phyloP scores from a whole-genome alignment of 2,888 invertebrate genomes.

The Chydorus sphaericus region DNA sequence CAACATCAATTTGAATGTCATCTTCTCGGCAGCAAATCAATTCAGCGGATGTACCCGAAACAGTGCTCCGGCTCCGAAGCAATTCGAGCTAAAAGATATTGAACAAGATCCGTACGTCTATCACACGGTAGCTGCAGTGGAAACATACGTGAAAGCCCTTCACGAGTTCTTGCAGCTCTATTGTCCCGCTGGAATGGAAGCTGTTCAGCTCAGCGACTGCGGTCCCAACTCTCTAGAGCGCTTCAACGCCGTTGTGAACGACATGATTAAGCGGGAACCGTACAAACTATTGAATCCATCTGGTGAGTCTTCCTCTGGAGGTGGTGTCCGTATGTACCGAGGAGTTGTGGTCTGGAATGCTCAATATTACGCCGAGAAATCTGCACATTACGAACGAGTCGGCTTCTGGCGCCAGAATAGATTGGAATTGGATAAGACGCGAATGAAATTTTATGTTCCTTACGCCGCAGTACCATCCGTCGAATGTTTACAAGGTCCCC shows the following conservation, averaged over 20 bases:
- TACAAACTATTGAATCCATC: background rate
- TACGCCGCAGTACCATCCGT: background rate
- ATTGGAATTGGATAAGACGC: slow-evolving; percentile 1
- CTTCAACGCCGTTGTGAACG: slow-evolving; percentile 19
- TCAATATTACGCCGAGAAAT: slow-evolving; percentile 8
- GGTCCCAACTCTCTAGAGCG: slow-evolving; percentile 8
- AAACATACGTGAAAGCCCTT: slow-evolving; percentile 27
- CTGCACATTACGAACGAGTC: slow-evolving; percentile 15
- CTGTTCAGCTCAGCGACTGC: background rate
- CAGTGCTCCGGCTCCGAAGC: slow-evolving; percentile 25
- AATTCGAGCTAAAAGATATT: slow-evolving; percentile 22
- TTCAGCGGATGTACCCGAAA: slow-evolving; percentile 21
- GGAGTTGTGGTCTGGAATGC: slow-evolving; percentile 16
- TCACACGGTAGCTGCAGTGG: slow-evolving; percentile 28
- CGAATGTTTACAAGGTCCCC: background rate
- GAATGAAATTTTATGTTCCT: slow-evolving; percentile 3
- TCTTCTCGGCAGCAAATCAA: slow-evolving; percentile 23
- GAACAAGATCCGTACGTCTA: slow-evolving; percentile 26
- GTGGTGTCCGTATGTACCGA: slow-evolving; percentile 19
- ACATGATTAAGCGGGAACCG: slow-evolving; percentile 10
- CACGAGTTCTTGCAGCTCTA: slow-evolving; percentile 23
- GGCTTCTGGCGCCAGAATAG: slow-evolving; percentile 17
- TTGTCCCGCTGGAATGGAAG: slow-evolving; percentile 20
- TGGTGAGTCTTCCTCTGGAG: background rate
- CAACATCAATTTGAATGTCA: slow-evolving; percentile 28